Conservation (phyloP, 2,888 invertebrate species). For the Dascillus cervinus region DNA sequence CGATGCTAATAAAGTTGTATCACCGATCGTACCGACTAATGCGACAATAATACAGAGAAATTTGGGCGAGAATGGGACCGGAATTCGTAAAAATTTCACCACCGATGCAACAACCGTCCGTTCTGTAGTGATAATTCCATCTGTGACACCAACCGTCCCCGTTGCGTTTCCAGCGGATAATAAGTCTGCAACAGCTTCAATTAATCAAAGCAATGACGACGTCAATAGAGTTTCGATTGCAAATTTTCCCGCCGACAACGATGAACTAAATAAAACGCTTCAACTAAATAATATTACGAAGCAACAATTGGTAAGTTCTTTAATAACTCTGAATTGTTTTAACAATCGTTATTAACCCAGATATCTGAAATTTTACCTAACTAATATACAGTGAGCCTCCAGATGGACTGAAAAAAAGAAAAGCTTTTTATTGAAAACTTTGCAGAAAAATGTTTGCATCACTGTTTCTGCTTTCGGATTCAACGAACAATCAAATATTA, state of each 20-base stretch:
- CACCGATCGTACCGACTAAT: slow-evolving; percentile 2
- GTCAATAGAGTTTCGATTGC: slow-evolving; percentile 34
- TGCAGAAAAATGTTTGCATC: no score
- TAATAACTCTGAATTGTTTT: no score
- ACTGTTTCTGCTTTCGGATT: no score
- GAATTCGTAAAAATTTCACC: slow-evolving; percentile 32
- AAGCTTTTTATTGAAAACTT: no score
- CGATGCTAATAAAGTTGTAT: no score
- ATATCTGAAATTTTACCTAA: no score
- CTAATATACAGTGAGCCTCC: no score
- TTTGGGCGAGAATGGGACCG: slow-evolving; percentile 46
- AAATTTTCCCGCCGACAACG: slow-evolving; percentile 32
- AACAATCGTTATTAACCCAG: no score
- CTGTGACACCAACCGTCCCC: slow-evolving; percentile 1
- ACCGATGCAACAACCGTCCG: slow-evolving; percentile 7
- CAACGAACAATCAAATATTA: no score
- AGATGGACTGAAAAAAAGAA: no score
- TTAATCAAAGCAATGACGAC: no score
- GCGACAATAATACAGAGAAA: slow-evolving; percentile 16
- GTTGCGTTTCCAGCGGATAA: slow-evolving; percentile 30
- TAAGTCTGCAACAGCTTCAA: slow-evolving; percentile 31
- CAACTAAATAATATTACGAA: slow-evolving; percentile 44
- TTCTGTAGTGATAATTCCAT: slow-evolving; percentile 2
- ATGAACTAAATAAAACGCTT: slow-evolving; percentile 34
- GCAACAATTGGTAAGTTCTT: slow-evolving; percentile 28